A percentile compares a stretch with the other conserved stretches of the same genome.
Conservation (phyloP, 2,797 vertebrate genomes). For the Acipenser transmontanus region DNA sequence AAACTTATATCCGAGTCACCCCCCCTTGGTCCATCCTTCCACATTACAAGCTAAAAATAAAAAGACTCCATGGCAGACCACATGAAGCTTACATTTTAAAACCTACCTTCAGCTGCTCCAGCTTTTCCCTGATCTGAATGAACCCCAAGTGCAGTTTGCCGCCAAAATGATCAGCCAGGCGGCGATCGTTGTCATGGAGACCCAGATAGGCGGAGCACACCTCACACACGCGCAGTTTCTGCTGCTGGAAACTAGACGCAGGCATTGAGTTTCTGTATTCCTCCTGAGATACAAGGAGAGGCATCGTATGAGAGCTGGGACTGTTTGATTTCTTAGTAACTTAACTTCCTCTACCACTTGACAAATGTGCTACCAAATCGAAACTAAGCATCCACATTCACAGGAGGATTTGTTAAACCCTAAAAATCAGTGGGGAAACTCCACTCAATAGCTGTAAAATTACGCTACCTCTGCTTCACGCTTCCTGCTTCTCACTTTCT, state of each 20-base stretch:
- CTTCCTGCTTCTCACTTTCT: conserved; percentile 89
- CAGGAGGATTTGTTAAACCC: too few species aligned
- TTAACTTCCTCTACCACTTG: too few species aligned
- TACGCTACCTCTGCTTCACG: conserved; percentile 89
- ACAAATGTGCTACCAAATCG: too few species aligned
- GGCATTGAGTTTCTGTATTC: conserved; percentile 98
- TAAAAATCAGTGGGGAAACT: neutral
- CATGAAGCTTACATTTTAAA: neutral
- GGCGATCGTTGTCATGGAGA: conserved; percentile 95
- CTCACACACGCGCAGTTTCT: conserved; percentile 94
- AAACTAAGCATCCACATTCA: too few species aligned
- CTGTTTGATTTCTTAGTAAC: too few species aligned
- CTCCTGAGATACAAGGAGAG: conserved; percentile 57
- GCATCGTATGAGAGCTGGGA: too few species aligned
- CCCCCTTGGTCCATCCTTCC: conserved; percentile 1
- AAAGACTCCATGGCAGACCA: neutral
- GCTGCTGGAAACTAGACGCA: conserved; percentile 96
- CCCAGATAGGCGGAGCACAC: conserved; percentile 96
- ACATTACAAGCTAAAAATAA: neutral
- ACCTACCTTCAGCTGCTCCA: conserved; percentile 85
- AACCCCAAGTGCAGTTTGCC: conserved; percentile 97
- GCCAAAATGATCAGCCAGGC: conserved; percentile 94
- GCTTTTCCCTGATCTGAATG: conserved; percentile 96
- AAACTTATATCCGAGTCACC: neutral
- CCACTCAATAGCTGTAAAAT: neutral